Evolutionary conservation across 1,140 invertebrate genomes (phyloP).

Genomic region (Pseudomyrmex concolor): DNA sequence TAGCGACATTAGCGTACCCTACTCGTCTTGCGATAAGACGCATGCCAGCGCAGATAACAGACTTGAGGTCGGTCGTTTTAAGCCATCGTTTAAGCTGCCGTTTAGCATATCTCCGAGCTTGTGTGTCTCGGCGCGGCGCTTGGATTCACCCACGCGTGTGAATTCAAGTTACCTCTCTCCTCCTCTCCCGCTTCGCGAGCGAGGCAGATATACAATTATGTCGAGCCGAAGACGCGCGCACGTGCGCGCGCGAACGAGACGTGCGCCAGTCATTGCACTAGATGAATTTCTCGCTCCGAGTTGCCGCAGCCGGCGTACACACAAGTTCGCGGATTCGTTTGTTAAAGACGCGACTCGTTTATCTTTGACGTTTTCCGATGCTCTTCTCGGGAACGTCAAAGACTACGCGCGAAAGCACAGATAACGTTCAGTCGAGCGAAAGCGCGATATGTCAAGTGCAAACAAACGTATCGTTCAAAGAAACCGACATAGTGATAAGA

Average conservation of each 20-base stretch:
- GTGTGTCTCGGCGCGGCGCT: slow-evolving; percentile 14
- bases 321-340: slow-evolving; percentile 1
- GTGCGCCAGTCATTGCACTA: slow-evolving; percentile 14
- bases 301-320: slow-evolving; percentile 75
- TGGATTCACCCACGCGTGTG: slow-evolving; percentile 57
- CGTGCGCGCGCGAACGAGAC: background rate
- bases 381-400: slow-evolving; percentile 2
- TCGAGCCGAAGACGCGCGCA: background rate
- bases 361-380: background rate
- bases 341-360: background rate
- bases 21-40: slow-evolving; percentile 29
- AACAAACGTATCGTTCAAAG: background rate
- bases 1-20: slow-evolving; percentile 38
- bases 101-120: background rate
- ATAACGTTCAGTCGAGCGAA: slow-evolving; percentile 1
- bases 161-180: slow-evolving; percentile 11
- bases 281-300: slow-evolving; percentile 65
- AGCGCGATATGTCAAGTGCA: slow-evolving; percentile 3
- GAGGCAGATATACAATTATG: background rate
- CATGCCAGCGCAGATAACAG: slow-evolving; percentile 17
- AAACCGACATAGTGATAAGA: slow-evolving; percentile 1
- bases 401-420: slow-evolving; percentile 1
- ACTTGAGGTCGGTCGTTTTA: slow-evolving; percentile 25
- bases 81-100: background rate
- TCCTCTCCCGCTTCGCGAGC: background rate